A percentile compares a stretch with the other conserved stretches of the same genome.
These are phyloP conservation scores for Melanostoma scalare DNA, from an alignment of 2,888 invertebrate species.

Conservation along the genomic window DNA sequence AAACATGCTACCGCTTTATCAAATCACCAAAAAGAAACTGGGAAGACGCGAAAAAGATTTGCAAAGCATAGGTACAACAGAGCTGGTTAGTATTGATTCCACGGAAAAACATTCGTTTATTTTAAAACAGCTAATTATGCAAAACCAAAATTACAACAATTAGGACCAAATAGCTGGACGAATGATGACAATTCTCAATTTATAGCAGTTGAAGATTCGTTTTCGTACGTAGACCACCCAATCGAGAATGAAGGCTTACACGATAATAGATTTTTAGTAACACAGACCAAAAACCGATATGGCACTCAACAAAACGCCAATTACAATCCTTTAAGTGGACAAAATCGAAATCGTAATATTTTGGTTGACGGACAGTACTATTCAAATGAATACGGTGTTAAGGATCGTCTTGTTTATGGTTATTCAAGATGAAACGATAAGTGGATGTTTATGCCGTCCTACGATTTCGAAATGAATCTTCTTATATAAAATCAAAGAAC, in stretches of 20 bases:
- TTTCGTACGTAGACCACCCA: constrained; percentile 86
- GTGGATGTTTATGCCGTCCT: constrained; percentile 93
- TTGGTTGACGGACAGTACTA: constrained; percentile 75
- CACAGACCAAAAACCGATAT: constrained; percentile 72
- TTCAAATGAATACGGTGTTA: constrained; percentile 81
- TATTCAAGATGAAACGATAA: constrained; percentile 88
- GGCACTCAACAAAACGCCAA: constrained; percentile 35
- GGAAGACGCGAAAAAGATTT: constrained; percentile 91
- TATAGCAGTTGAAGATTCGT: constrained; percentile 90
- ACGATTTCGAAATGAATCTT: constrained; percentile 88
- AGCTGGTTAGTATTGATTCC: constrained; percentile 90
- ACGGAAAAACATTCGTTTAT: constrained; percentile 94
- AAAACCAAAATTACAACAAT: constrained; percentile 94
- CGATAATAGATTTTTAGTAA: constrained; percentile 80
- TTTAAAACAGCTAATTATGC: constrained; percentile 89
- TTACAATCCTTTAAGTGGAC: constrained; percentile 47
- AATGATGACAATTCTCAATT: constrained; percentile 94
- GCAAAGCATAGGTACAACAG: constrained; percentile 87
- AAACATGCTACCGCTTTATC: constrained; percentile 94
- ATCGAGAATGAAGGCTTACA: constrained; percentile 81
- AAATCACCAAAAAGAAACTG: constrained; percentile 91
- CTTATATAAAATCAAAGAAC: constrained; percentile 84
- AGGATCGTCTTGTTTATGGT: constrained; percentile 91
- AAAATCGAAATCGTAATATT: constrained; percentile 77
- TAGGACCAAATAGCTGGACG: constrained; percentile 89